A percentile compares a stretch with the other conserved stretches of the same genome.
These are phyloP conservation scores for Xiphydria camelus DNA, from an alignment of 2,888 invertebrate genomes.

Conservation along the genomic window DNA sequence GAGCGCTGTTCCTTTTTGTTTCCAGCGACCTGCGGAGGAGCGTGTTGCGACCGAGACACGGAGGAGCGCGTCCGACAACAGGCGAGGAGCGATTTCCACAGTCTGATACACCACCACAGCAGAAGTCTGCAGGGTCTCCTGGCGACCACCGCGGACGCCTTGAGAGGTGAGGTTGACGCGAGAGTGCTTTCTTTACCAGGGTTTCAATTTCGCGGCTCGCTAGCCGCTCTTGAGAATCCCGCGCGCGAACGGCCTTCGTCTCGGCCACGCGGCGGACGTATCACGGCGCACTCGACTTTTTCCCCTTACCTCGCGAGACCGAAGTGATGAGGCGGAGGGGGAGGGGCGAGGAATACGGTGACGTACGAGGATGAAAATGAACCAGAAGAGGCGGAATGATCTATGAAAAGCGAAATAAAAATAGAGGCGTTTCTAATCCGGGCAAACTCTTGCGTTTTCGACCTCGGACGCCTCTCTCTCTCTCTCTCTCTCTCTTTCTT, in stretches of 20 bases:
- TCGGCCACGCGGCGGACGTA: too few relatives aligned
- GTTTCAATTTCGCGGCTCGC: neutral
- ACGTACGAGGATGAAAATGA: neutral
- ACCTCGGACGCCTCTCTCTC: slow-evolving; percentile 5
- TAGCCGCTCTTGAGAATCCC: too few relatives aligned
- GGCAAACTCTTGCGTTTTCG: slow-evolving; percentile 14
- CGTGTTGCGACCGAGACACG: slow-evolving; percentile 70
- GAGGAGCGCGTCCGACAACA: slow-evolving; percentile 66
- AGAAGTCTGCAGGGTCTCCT: slow-evolving; percentile 76
- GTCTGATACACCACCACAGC: slow-evolving; percentile 71
- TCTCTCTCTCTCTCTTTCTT: slow-evolving; percentile 2
- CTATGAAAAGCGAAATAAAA: slow-evolving; percentile 22
- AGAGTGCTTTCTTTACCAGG: too few relatives aligned
- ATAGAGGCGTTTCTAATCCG: slow-evolving; percentile 27
- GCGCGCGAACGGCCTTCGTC: too few relatives aligned
- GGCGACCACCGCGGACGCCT: slow-evolving; percentile 71
- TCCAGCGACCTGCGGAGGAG: slow-evolving; percentile 66
- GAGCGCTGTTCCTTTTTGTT: slow-evolving; percentile 30
- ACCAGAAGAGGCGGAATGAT: slow-evolving; percentile 3
- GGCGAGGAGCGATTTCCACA: slow-evolving; percentile 69
- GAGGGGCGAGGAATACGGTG: neutral
- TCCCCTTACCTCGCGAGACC: too few relatives aligned
- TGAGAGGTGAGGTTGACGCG: slow-evolving; percentile 69
- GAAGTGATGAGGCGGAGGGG: too few relatives aligned
- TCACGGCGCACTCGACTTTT: too few relatives aligned